Evolutionary conservation across 2,888 invertebrate species (phyloP), one percentile per base, ranked within the genome.

Genomic region (Melolontha melolontha): DNA sequence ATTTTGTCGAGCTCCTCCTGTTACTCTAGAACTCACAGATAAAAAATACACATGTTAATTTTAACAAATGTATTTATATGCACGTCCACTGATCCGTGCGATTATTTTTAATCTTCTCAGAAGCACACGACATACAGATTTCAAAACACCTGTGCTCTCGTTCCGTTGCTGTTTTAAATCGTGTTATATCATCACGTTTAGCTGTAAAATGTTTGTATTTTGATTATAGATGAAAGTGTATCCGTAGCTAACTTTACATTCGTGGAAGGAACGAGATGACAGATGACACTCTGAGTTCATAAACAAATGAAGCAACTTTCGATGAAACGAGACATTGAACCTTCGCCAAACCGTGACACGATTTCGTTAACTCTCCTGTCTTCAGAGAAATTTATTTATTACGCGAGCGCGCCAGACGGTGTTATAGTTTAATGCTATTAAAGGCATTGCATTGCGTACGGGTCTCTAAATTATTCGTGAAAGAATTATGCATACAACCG

Each of bases 101-200:
- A 39, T 54, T 54, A 54, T 54, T 54, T 54, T 54, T 54, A 54
- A 54, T 16, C 17, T 54, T 54, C 54, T 54, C 40, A 54, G 54
- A 54, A 54, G 39, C 54, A 40, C 17, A 54, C 40, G 54, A 39
- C 40, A 14, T 8, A 40, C 40, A 5, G 54, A 54, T 54, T 54
- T 54, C 54, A 40, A 54, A 54, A 54, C 54, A 54, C 54, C 54
- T 54, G 54, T 54, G 40, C 54, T 11, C 54, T 40, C 39, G 40
- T 16, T 41, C 40, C 54, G 59, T 49, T 62, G 29, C 47, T 47
- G 34, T 34, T 62, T 62, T 47, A 47, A 47, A 49, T 16, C 14
- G 6, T 62, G 34, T 59, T 59, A 59, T 59, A 62, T 62, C 59
- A 62, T 62, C 59, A 62, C 47, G 47, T 62, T 62, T 47, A 47